phyloP scores from a whole-genome alignment of 1,140 invertebrate genomes.

The Eubasilissa regina region DNA sequence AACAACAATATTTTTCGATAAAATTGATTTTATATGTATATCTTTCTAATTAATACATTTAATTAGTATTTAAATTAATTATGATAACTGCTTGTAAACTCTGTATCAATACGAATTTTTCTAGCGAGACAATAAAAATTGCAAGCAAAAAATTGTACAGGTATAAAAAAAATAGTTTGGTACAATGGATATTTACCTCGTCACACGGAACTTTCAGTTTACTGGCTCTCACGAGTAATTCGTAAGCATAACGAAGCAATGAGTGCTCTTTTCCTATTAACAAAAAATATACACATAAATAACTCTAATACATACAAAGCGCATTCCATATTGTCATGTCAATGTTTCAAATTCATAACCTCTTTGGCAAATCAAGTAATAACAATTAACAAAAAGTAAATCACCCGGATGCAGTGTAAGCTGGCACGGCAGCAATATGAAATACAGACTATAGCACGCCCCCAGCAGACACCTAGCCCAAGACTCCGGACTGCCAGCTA shows the following conservation, averaged over 20 bases:
- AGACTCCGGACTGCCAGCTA: slow-evolving; percentile 82
- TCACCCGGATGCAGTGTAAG: slow-evolving; percentile 64
- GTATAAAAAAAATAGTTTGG: no score
- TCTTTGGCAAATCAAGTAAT: not conserved
- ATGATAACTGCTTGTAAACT: no score
- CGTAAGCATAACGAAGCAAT: slow-evolving; percentile 88
- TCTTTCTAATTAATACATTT: no score
- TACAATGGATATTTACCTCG: slow-evolving; percentile 77
- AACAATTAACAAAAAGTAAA: slow-evolving; percentile 58
- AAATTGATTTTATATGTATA: no score
- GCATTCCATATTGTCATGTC: not conserved
- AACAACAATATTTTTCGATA: no score
- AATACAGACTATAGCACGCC: slow-evolving; percentile 97
- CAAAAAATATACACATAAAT: slow-evolving; percentile 15
- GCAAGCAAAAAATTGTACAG: no score
- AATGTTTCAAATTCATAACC: not conserved
- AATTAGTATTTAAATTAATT: no score
- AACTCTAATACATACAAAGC: not conserved
- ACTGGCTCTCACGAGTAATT: slow-evolving; percentile 89
- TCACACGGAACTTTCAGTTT: slow-evolving; percentile 88
- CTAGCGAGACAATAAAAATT: no score
- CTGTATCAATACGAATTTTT: no score
- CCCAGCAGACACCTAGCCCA: slow-evolving; percentile 94
- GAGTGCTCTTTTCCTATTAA: slow-evolving; percentile 80
- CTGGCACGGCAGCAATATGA: slow-evolving; percentile 90